These are phyloP conservation scores for Sialia sialis DNA, from an alignment of 2,113 vertebrate genomes.

Conservation along the genomic window DNA sequence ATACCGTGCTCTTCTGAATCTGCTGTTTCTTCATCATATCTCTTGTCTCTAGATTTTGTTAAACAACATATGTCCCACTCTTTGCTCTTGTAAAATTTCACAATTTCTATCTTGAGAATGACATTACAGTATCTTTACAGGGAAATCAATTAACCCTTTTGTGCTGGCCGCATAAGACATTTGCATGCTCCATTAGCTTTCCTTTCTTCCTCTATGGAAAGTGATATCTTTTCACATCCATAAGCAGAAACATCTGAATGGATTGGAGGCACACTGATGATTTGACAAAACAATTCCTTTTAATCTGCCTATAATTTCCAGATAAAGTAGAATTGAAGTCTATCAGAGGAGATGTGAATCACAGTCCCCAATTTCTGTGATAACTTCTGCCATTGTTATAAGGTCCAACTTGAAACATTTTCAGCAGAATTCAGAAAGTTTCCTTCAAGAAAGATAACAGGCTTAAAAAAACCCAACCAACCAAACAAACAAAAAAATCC, in stretches of 20 bases:
- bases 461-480: not conserved
- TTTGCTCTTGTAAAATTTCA: not conserved
- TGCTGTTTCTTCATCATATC: not conserved
- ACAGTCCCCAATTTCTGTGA: not conserved
- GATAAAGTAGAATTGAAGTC: not conserved
- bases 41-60: not conserved
- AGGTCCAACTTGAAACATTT: not conserved
- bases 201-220: not conserved
- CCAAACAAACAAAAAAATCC: rapidly evolving
- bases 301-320: not conserved
- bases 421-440: not conserved
- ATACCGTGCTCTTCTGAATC: not conserved
- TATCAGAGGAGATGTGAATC: not conserved
- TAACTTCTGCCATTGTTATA: not conserved
- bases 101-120: not conserved
- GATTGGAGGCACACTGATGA: not conserved
- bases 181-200: not conserved
- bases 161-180: not conserved
- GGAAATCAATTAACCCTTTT: not conserved
- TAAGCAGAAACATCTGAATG: not conserved
- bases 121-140: not conserved
- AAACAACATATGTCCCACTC: not conserved
- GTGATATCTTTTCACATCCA: not conserved
- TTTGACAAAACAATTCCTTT: not conserved
- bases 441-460: not conserved